Evolutionary conservation across 2,888 invertebrate species (phyloP), one percentile per base, ranked within the genome.

Genomic region (Meiosimyza decipiens): DNA sequence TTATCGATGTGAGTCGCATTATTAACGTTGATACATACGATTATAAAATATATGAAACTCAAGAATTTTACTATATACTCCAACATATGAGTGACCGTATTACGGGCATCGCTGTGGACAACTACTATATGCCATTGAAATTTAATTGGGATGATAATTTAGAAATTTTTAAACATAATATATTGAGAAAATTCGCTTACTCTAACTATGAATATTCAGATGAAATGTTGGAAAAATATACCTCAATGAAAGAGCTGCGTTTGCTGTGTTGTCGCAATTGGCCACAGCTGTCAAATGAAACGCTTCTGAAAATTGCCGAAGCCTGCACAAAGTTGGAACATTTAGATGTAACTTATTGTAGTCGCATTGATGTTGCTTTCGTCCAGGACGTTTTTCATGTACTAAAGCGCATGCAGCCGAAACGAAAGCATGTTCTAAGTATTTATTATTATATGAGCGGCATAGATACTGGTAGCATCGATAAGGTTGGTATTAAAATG

Each of bases 291-390:
- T 77, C 73, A 18, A 83, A 83, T 71, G 79, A 79, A 33, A 75
- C 78, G 40, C 64, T 84, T 6, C 65, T 83, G 3, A 76, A 79
- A 50, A 80, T 84, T 51, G 74, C 84, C 9, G 77, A 79, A 12
- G 55, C 73, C 6, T 84, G 84, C 55, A 80, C 81, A 15, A 67
- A 76, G 15, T 75, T 84, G 16, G 78, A 80, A 22, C 82, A 82
- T 71, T 77, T 84, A 15, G 84, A 84, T 77, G 77, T 84, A 0
- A 82, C 83, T 22, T 84, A 84, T 18, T 84, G 84, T 22, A 77
- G 76, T 0, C 75, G 77, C 9, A 73, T 84, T 12, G 80, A 82
- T 2, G 78, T 79, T 4, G 74, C 76, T 1, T 78, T 84, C 69
- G 65, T 83, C 16, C 54, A 77, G 6, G 77, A 78, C 47, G 77